Conservation (phyloP, 2,113 vertebrate species). For the Bos taurus region ARS-UCD2.0 NC_037328.1:93165501-93166000, state of each 20-base stretch:
- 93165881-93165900: not conserved
- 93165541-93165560: not conserved
- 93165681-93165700: not conserved
- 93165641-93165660: not conserved
- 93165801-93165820: not conserved
- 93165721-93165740: not conserved
- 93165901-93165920: not conserved
- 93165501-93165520: not conserved
- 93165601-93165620: not conserved
- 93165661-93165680: not conserved
- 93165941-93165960: not conserved
- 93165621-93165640: not conserved
- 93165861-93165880: not conserved
- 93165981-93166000: not conserved
- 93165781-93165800: not conserved
- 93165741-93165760: not conserved
- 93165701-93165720: not conserved
- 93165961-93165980: not conserved
- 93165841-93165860: not conserved
- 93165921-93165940: not conserved
- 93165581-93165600: fast-evolving
- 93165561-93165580: not conserved
- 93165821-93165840: not conserved
- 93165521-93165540: not conserved
- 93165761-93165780: not conserved